Evolutionary conservation across 1,140 invertebrate genomes (phyloP).

Genomic region (Helicoverpa zea): DNA sequence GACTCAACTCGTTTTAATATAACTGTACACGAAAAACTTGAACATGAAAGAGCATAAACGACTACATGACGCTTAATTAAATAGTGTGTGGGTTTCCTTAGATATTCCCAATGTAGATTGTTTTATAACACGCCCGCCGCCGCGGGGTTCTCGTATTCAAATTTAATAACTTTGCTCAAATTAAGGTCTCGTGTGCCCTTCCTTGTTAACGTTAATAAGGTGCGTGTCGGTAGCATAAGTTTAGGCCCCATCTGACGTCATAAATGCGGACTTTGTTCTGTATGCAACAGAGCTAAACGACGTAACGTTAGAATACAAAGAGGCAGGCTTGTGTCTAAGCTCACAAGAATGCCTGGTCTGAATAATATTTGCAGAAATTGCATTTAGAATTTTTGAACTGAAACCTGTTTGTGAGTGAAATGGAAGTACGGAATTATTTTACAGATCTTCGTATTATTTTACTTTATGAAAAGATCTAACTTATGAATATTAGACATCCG

Average conservation of each 20-base stretch:
- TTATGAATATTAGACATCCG: not conserved
- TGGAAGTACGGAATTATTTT: conserved; percentile 14
- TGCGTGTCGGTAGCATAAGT: conserved; percentile 54
- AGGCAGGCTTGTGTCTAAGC: conserved; percentile 38
- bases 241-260: conserved; percentile 26
- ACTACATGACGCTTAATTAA: conserved; percentile 28
- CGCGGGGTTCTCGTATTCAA: conserved; percentile 51
- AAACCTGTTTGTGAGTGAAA: conserved; percentile 41
- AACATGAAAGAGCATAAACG: conserved; percentile 16
- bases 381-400: conserved; percentile 38
- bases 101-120: conserved; percentile 49
- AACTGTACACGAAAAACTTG: conserved; percentile 4
- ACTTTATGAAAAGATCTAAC: not conserved
- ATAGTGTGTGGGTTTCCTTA: conserved; percentile 25
- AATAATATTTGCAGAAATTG: conserved; percentile 43
- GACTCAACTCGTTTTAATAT: not conserved
- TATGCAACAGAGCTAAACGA: conserved; percentile 27
- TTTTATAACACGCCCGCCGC: conserved; percentile 51
- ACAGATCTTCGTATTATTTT: not conserved
- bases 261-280: conserved; percentile 29
- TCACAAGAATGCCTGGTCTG: conserved; percentile 43
- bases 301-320: conserved; percentile 40
- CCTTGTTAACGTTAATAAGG: conserved; percentile 56
- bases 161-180: conserved; percentile 59
- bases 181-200: conserved; percentile 55